Conservation (phyloP, 2,888 invertebrate species). For the Cerastis rubricosa region DNA sequence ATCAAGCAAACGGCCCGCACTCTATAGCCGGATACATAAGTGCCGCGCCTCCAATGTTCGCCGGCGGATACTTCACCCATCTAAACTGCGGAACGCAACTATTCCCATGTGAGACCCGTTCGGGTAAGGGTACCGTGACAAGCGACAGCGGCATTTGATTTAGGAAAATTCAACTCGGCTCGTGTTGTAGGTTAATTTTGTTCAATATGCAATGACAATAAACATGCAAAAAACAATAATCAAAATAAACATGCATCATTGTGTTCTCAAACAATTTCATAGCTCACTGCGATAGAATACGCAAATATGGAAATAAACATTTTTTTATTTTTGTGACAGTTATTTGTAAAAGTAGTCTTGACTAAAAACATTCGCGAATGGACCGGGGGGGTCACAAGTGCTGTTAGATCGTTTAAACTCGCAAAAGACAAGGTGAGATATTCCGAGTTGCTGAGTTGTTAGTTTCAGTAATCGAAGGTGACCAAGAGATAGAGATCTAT, state of each 20-base stretch:
- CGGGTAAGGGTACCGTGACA: neutral
- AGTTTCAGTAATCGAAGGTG: neutral
- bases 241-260: neutral
- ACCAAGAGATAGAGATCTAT: neutral
- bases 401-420: neutral
- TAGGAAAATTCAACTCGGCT: neutral
- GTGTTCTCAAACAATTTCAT: neutral
- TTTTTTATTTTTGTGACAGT: neutral
- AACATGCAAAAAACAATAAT: neutral
- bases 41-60: conserved; percentile 59
- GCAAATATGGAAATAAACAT: neutral
- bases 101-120: conserved; percentile 66
- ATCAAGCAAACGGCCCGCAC: conserved; percentile 51
- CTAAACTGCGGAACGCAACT: conserved; percentile 70
- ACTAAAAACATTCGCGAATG: neutral
- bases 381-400: neutral
- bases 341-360: neutral
- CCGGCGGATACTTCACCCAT: conserved; percentile 60
- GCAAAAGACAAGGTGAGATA: neutral
- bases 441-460: neutral
- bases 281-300: neutral
- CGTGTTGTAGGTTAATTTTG: neutral
- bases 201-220: neutral
- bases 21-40: conserved; percentile 49
- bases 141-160: conserved; percentile 36